Evolutionary conservation across 2,888 invertebrate genomes (phyloP), one percentile per base, ranked within the genome.

Genomic region (Tinea trinotella): DNA sequence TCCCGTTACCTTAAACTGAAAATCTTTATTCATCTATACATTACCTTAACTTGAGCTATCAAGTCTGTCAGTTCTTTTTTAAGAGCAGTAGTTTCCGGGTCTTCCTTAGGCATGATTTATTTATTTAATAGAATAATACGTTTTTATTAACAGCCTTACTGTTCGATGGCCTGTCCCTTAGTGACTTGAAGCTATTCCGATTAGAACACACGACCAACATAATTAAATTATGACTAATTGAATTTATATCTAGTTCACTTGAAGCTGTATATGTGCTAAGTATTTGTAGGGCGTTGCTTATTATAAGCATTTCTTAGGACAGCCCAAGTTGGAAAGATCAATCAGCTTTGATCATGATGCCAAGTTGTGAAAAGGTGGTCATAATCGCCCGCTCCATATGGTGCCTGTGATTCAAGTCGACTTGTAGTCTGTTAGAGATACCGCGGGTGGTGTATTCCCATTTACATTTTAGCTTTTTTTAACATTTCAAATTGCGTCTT

Each of bases 1-100:
- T 30, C 30, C 5, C 9, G 5, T 30, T 30, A 30, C 30, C 5
- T 30, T 30, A 7, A 30, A 7, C 5, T 30, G 9, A 30, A 30
- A 30, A 7, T 30, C 6, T 30, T 7, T 30, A 30, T 30, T 30
- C 30, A 30, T n/a, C n/a, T n/a, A n/a, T n/a, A n/a, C 17, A 40
- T 15, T 83, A 94, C 95, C 91, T 95, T 91, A 61, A 93, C 89
- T 80, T 93, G 91, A 60, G 90, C 89, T 65, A 94, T 92, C 60
- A 95, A 82, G 57, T 92, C 92, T 57, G 93, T 93, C 13, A 97
- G 84, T 76, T 97, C 96, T 66, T 93, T 91, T 69, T 92, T 91
- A 19, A 97, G 87, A 55, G 90, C 90, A 18, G 90, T 87, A 1
- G 91, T 90, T 78, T 96, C 95, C 0, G 95, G 90, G 75, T 96